Evolutionary conservation across 2,888 invertebrate genomes (phyloP), one percentile per base, ranked within the genome.

Genomic region (Drosophila mercatorum): DNA sequence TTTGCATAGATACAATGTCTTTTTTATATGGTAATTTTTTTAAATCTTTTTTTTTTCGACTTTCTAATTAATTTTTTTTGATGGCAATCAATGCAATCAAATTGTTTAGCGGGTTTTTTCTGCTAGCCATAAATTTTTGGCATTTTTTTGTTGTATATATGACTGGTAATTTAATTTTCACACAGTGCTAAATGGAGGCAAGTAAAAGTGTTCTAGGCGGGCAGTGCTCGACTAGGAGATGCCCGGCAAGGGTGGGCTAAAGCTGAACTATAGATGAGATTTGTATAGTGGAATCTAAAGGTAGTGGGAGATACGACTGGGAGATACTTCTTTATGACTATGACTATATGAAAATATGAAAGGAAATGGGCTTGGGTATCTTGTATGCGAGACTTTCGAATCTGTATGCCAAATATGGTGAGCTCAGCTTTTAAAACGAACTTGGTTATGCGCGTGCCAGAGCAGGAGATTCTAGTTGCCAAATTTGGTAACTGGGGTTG

Each of bases 151-250:
- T 53, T 63, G 34, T 40, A 1, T 11, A 1, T 67, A 68, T 71
- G 43, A 65, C 49, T 64, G 43, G 55, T 62, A 74, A 75, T 63
- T 60, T 60, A 71, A 36, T 66, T 60, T 78, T 66, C 65, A 65
- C 69, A 68, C 49, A 40, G 53, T 73, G 73, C 78, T 78, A 76
- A 76, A 58, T 26, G 55, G 36, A 17, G 22, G 14, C 3, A 14
- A 22, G 12, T 36, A 36, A 34, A 6, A 49, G 49, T n/a, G 10
- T 11, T 34, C 11, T 49, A 17, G 31, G 0, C 11, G 31, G 34
- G 10, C 6, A 34, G 31, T 17, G 17, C 1, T 0, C 31, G 49
- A 49, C 34, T 34, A 5, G 1, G 10, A 3, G 6, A 17, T 51
- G 5, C 17, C 11, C 17, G 5, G 17, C 10, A 10, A 5, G 3